These are phyloP conservation scores for Hofmannophila pseudospretella DNA, from an alignment of 2,888 invertebrate genomes.

Conservation along the genomic window DNA sequence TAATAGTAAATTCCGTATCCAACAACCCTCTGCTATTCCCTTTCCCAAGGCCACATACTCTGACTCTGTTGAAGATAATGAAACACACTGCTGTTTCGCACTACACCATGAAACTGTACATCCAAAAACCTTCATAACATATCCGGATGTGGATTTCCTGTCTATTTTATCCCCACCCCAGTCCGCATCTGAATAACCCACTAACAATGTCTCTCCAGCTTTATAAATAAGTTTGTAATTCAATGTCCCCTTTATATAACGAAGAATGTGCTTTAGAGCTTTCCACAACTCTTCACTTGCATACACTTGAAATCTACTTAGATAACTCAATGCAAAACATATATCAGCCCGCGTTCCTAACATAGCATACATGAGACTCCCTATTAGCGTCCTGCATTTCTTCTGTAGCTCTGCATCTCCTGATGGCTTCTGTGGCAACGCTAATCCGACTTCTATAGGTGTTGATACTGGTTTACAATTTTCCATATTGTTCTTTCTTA, in stretches of 20 bases:
- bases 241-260: conserved; percentile 6
- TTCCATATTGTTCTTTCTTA: conserved; percentile 8
- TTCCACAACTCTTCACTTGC: conserved; percentile 3
- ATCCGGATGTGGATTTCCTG: conserved; percentile 8
- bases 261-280: conserved; percentile 3
- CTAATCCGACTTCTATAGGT: conserved; percentile 4
- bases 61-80: conserved; percentile 6
- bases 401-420: neutral
- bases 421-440: neutral
- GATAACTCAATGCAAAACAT: conserved; percentile 6
- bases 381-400: conserved; percentile 4
- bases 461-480: conserved; percentile 6
- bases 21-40: conserved; percentile 8
- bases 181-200: conserved; percentile 7
- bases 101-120: conserved; percentile 5
- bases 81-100: conserved; percentile 5
- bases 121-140: conserved; percentile 4
- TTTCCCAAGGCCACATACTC: conserved; percentile 5
- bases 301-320: conserved; percentile 8
- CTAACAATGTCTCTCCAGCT: neutral
- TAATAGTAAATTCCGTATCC: conserved; percentile 5
- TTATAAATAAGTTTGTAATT: conserved; percentile 1
- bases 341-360: conserved; percentile 10
- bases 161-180: conserved; percentile 10
- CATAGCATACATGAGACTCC: conserved; percentile 11